These are phyloP conservation scores for Ctena decussata DNA, from an alignment of 2,888 invertebrate genomes.

Conservation along the genomic window DNA sequence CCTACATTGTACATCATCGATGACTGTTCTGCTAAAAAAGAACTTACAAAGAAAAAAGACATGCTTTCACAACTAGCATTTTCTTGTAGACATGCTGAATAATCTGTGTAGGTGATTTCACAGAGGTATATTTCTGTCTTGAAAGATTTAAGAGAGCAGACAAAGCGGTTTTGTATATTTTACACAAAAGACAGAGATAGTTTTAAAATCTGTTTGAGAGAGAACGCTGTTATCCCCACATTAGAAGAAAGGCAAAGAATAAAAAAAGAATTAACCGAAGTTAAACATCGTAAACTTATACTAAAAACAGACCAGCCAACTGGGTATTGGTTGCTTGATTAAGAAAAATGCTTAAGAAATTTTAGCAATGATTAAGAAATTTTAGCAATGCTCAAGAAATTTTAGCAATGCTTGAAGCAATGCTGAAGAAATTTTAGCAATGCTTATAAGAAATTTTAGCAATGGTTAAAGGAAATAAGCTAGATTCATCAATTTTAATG, in stretches of 20 bases:
- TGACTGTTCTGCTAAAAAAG: slow-evolving; percentile 54
- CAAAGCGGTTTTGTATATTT: slow-evolving; percentile 54
- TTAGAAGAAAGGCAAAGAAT: slow-evolving; percentile 44
- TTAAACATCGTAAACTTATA: slow-evolving; percentile 41
- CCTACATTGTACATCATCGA: slow-evolving; percentile 64
- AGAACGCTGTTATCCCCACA: slow-evolving; percentile 60
- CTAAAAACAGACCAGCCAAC: slow-evolving; percentile 21
- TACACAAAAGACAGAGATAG: slow-evolving; percentile 54
- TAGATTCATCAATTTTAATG: too few relatives aligned
- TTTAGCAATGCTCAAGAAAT: too few relatives aligned
- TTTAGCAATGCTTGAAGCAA: too few relatives aligned
- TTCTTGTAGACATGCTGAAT: slow-evolving; percentile 46
- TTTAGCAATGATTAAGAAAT: too few relatives aligned
- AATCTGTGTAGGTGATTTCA: slow-evolving; percentile 57
- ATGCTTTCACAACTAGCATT: slow-evolving; percentile 58
- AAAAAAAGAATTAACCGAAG: slow-evolving; percentile 37
- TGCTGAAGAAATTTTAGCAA: too few relatives aligned
- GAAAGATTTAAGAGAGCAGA: slow-evolving; percentile 60
- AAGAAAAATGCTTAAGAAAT: too few relatives aligned
- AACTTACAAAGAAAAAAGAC: slow-evolving; percentile 60
- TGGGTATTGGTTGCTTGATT: slow-evolving; percentile 50
- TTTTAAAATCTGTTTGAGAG: slow-evolving; percentile 60
- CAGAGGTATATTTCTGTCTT: slow-evolving; percentile 62
- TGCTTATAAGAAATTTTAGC: too few relatives aligned
- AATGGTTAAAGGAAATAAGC: too few relatives aligned